phyloP scores from a whole-genome alignment of 2,113 vertebrate species.

The Seriola rivoliana region DNA sequence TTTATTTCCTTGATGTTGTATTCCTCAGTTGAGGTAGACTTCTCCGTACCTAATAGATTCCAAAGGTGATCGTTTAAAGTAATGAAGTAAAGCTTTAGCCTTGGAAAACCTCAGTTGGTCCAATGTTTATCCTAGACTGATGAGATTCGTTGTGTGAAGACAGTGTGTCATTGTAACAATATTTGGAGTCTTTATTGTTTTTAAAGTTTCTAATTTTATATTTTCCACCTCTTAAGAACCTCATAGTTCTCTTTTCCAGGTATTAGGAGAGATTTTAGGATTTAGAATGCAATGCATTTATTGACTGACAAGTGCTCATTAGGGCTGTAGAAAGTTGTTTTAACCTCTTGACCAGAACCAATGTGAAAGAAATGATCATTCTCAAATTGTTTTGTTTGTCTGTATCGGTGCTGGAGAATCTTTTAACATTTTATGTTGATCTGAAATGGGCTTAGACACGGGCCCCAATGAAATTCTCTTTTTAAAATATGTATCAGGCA shows the following conservation, averaged over 20 bases:
- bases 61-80: conserved; percentile 64
- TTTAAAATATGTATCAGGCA: conserved; percentile 30
- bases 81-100: conserved; percentile 59
- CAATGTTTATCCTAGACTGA: conserved; percentile 56
- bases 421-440: conserved; percentile 36
- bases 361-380: conserved; percentile 49
- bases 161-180: conserved; percentile 55
- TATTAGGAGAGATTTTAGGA: conserved; percentile 40
- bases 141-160: conserved; percentile 33
- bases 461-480: conserved; percentile 26
- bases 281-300: conserved; percentile 45
- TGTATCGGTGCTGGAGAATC: conserved; percentile 33
- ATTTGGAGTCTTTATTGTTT: conserved; percentile 46
- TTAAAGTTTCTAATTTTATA: conserved; percentile 38
- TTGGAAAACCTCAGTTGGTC: conserved; percentile 65
- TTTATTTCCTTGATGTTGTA: conserved; percentile 82
- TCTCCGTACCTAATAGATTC: conserved; percentile 78
- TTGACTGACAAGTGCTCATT: conserved; percentile 39
- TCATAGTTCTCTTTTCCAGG: conserved; percentile 40
- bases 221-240: conserved; percentile 38
- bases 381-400: conserved; percentile 30
- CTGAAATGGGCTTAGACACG: conserved; percentile 8
- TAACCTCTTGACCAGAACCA: conserved; percentile 43
- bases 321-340: conserved; percentile 40
- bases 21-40: conserved; percentile 80